phyloP scores from a whole-genome alignment of 2,113 vertebrate species.

The Caretta caretta region DNA sequence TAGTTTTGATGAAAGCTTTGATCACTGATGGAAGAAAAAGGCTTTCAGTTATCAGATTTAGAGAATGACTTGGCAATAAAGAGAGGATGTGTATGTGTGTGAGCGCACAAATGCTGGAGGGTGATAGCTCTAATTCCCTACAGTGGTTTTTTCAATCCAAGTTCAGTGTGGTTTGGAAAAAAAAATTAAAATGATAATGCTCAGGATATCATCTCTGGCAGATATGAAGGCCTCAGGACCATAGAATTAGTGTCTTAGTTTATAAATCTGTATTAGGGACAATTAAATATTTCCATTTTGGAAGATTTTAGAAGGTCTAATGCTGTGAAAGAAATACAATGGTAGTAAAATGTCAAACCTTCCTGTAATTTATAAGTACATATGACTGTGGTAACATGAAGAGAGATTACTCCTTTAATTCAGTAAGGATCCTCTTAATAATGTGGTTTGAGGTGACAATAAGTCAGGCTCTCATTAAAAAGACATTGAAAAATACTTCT shows the following conservation, averaged over 20 bases:
- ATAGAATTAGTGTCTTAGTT: background rate
- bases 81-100: background rate
- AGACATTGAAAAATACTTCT: background rate
- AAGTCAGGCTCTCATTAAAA: background rate
- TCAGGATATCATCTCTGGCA: background rate
- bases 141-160: rapidly evolving
- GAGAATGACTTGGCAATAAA: background rate
- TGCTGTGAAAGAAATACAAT: background rate
- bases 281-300: background rate
- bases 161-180: background rate
- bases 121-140: background rate
- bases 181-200: background rate
- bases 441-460: background rate
- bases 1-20: constrained; percentile 63
- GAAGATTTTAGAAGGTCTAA: background rate
- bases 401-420: background rate
- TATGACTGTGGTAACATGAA: background rate
- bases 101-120: background rate
- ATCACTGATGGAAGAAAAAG: constrained; percentile 35
- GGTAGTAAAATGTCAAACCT: background rate
- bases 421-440: background rate
- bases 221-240: background rate
- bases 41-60: constrained; percentile 23
- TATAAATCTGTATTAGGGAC: background rate
- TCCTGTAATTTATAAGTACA: background rate